phyloP scores from a whole-genome alignment of 2,797 vertebrate species.

The Luscinia megarhynchos region DNA sequence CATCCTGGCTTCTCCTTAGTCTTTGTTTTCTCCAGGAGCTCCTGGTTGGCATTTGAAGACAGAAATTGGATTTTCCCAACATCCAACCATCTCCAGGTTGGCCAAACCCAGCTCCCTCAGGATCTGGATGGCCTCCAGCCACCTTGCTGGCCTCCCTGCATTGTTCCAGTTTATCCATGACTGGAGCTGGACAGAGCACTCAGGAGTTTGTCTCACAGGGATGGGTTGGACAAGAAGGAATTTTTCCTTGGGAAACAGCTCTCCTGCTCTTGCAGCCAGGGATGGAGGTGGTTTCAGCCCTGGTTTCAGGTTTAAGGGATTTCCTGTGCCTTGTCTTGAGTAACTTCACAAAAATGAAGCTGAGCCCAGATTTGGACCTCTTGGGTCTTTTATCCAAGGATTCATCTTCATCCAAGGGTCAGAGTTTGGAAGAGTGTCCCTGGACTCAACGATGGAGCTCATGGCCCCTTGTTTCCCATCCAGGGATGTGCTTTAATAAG shows the following conservation, averaged over 20 bases:
- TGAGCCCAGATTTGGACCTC: not conserved
- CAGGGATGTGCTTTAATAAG: not conserved
- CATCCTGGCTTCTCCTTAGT: not conserved
- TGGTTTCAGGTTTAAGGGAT: not conserved
- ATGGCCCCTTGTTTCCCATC: not conserved
- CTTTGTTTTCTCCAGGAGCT: not conserved
- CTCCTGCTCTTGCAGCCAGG: not conserved
- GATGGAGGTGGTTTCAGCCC: not conserved
- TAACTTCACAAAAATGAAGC: not conserved
- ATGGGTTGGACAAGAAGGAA: accelerated
- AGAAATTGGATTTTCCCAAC: not conserved
- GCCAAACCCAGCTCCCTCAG: not conserved
- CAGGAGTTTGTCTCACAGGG: not conserved
- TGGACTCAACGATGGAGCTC: accelerated
- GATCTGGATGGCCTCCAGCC: not conserved
- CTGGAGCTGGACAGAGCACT: not conserved
- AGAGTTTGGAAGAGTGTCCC: not conserved
- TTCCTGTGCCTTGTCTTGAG: not conserved
- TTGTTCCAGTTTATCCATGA: accelerated
- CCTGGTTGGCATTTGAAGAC: accelerated
- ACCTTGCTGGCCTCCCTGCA: not conserved
- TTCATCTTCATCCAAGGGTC: accelerated
- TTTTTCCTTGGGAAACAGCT: not conserved
- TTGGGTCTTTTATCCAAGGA: not conserved
- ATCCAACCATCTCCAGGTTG: not conserved